Conservation (phyloP, 2,113 vertebrate genomes). For the Urocolius indicus region DNA sequence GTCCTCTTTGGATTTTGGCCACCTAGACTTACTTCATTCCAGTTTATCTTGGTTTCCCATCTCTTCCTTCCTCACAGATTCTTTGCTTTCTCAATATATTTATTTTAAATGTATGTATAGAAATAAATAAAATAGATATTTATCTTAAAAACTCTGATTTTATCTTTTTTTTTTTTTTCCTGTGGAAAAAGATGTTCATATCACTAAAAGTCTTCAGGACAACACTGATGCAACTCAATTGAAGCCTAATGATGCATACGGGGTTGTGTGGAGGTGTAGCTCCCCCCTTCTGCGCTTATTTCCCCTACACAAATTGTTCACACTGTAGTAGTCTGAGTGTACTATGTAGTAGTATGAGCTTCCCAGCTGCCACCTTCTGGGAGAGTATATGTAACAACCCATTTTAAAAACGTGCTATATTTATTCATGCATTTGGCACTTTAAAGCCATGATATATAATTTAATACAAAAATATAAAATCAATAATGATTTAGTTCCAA, state of each 20-base stretch:
- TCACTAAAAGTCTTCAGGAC: not conserved
- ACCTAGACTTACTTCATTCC: not conserved
- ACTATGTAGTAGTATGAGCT: not conserved
- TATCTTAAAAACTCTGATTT: not conserved
- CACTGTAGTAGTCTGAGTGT: not conserved
- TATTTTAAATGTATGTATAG: not conserved
- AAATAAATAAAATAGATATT: not conserved
- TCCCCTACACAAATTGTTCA: not conserved
- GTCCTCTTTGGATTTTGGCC: not conserved
- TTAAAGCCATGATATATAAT: constrained; percentile 2
- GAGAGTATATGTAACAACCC: not conserved
- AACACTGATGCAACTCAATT: not conserved
- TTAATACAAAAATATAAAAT: constrained; percentile 55
- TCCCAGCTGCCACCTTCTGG: constrained; percentile 46
- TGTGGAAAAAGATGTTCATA: not conserved
- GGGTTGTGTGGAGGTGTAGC: not conserved
- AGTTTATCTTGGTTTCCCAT: not conserved
- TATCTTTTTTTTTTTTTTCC: not conserved
- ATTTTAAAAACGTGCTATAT: not conserved
- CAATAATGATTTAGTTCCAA: constrained; percentile 53
- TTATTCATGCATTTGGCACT: constrained; percentile 14
- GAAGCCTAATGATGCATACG: not conserved
- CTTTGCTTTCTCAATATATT: not conserved
- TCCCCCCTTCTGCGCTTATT: not conserved
- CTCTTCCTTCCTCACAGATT: not conserved